Evolutionary conservation across 2,797 vertebrate species (phyloP), one percentile per base, ranked within the genome.

Genomic region (Gambusia yucatana): DNA sequence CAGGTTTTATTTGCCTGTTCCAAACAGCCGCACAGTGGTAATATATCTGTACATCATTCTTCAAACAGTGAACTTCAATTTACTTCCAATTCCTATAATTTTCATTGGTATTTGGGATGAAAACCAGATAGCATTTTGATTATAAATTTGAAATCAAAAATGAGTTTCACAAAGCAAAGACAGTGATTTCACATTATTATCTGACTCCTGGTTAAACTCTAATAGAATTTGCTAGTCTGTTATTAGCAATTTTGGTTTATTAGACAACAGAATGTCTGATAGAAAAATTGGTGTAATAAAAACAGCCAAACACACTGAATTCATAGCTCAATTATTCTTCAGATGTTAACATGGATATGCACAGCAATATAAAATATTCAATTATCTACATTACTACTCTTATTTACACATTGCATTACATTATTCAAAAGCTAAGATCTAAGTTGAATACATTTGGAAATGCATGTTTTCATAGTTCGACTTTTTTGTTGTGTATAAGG

Each of bases 1-100:
- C 28, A 39, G 20, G 33, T 16, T 52, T 84, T n/a, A 70, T 9
- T 46, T 77, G 47, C 71, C 39, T 43, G 61, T 72, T 4, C 14
- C 33, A 36, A 39, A 65, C 61, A 65, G 33, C 61, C 0, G 0
- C 9, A 59, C n/a, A 30, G 3, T 16, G 2, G 14, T 6, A 5
- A 33, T 6, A 33, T 16, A 33, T 61, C 6, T 33, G 28, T 61
- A 61, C 28, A 30, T 2, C 6, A 0, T 33, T 57, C 55, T 57
- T 57, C 11, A 57, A 57, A 30, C n/a, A 28, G 4, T 30, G 57
- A 61, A 14, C 30, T 61, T 6, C 5, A 33, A 61, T 30, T 61
- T 30, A 33, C 28, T 33, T 61, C 5, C 33, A 16, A 16, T 61
- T 59, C 0, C 28, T 61, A 61, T 16, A 30, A 30, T 61, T 61